Base-by-base conservation (phyloP, 2,888 invertebrate genomes). In the Drosophila maculinotata region DNA sequence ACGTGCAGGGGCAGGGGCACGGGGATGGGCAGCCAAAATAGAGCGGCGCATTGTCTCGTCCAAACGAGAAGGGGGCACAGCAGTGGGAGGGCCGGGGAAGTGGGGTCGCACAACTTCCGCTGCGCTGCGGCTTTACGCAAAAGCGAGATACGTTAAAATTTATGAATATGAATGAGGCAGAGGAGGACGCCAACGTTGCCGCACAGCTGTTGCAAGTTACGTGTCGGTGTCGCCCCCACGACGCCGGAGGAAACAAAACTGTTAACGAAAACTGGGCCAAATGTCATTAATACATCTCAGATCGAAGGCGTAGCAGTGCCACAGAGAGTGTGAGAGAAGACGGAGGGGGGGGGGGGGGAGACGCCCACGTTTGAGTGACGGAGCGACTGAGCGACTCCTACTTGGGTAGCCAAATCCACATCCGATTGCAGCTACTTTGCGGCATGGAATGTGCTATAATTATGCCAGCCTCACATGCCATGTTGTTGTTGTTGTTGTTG, bases 81-180 rank as follows among this genome's bases (percentile, higher is more conserved):
- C 30, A 15, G 10, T 3, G 26, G 31, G 15, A 12, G 9, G 12
- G 31, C 10, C 17, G 4, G 20, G 20, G 36, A 38, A 4, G 9
- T 49, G 64, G 51, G 60, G 36, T 35, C 36, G 53, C 59, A 63
- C 71, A 76, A 86, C 86, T 83, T 83, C 86, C 86, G 82, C 42
- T 78, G 76, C 62, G 69, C 35, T 31, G 74, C 73, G 42, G 63
- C 69, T 65, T 75, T 77, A 82, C 85, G 80, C 80, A 74, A 81
- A 81, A 83, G 79, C 25, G 5, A 51, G 20, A 52, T 51, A 75
- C 79, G 64, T 69, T 77, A 67, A 68, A 78, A 78, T 82, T 80
- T 83, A 83, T 83, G 82, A 86, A 86, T 86, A 86, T 86, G 86
- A 83, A 83, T 86, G 84, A 82, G 83, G 45, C 68, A 74, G 62